These are phyloP conservation scores for Falco novaeseelandiae DNA, from an alignment of 2,797 vertebrate genomes.

Conservation along the genomic window DNA sequence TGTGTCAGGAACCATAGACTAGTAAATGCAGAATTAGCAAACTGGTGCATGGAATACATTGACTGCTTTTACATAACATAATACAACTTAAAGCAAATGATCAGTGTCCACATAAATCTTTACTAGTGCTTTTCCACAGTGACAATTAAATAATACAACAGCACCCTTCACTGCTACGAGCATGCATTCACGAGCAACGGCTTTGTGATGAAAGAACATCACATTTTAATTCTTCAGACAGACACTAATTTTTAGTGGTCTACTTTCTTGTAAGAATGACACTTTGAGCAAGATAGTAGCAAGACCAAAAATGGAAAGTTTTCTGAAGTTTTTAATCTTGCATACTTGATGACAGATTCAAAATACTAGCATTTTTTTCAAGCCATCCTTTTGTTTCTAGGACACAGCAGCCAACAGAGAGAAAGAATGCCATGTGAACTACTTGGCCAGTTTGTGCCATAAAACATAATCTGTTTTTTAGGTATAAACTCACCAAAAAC, in stretches of 20 bases:
- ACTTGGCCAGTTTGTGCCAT: not conserved
- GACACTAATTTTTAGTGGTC: constrained; percentile 45
- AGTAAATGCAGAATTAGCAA: constrained; percentile 30
- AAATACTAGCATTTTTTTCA: not conserved
- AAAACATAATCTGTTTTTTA: not conserved
- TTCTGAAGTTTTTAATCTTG: constrained; percentile 12
- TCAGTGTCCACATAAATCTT: constrained; percentile 12
- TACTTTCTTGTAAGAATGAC: not conserved
- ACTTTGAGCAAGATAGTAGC: not conserved
- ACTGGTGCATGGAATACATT: not conserved
- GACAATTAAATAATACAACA: constrained; percentile 27
- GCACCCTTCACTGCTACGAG: not conserved
- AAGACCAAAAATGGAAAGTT: not conserved
- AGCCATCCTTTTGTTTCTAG: not conserved
- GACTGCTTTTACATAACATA: constrained; percentile 12
- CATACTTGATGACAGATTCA: not conserved
- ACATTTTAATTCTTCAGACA: constrained; percentile 49
- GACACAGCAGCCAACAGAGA: not conserved
- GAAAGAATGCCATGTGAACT: not conserved
- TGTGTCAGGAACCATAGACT: not conserved
- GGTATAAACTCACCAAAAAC: not conserved
- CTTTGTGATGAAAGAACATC: constrained; percentile 35
- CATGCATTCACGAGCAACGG: not conserved
- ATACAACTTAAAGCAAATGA: constrained; percentile 30
- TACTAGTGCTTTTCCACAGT: not conserved